These are phyloP conservation scores for Latrodectus elegans DNA, from an alignment of 2,888 invertebrate genomes.

Conservation along the genomic window DNA sequence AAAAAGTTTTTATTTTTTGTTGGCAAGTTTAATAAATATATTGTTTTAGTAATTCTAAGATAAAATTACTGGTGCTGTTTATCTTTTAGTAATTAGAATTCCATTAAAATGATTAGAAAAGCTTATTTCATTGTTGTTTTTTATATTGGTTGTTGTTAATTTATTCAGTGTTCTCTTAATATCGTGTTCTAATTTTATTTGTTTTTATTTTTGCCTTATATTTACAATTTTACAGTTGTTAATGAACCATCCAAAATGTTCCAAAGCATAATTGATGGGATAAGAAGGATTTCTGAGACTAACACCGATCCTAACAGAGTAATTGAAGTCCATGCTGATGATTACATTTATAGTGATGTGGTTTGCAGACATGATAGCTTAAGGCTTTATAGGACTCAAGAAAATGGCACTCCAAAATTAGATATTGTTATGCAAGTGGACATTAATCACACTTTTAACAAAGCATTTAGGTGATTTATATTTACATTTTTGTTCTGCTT, in stretches of 20 bases:
- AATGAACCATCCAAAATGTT: conserved; percentile 31
- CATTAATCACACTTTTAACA: conserved; percentile 81
- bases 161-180: too few relatives aligned
- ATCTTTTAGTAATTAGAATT: too few relatives aligned
- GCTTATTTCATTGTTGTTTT: too few relatives aligned
- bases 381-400: conserved; percentile 82
- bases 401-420: conserved; percentile 22
- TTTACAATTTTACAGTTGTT: neutral
- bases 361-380: conserved; percentile 86
- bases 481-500: neutral
- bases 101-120: too few relatives aligned
- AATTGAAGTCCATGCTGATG: conserved; percentile 77
- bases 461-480: conserved; percentile 82
- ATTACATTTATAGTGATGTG: conserved; percentile 82
- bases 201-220: neutral
- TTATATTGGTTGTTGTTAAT: too few relatives aligned
- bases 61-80: too few relatives aligned
- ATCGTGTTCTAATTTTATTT: too few relatives aligned
- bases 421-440: conserved; percentile 70
- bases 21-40: too few relatives aligned
- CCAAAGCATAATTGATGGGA: conserved; percentile 38
- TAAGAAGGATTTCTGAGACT: conserved; percentile 30
- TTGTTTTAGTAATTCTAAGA: too few relatives aligned
- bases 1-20: too few relatives aligned
- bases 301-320: conserved; percentile 57